Percentiles rank a stretch among this genome's conserved stretches.
phyloP scores from a whole-genome alignment of 2,888 invertebrate genomes.

The Meta bourneti region DNA sequence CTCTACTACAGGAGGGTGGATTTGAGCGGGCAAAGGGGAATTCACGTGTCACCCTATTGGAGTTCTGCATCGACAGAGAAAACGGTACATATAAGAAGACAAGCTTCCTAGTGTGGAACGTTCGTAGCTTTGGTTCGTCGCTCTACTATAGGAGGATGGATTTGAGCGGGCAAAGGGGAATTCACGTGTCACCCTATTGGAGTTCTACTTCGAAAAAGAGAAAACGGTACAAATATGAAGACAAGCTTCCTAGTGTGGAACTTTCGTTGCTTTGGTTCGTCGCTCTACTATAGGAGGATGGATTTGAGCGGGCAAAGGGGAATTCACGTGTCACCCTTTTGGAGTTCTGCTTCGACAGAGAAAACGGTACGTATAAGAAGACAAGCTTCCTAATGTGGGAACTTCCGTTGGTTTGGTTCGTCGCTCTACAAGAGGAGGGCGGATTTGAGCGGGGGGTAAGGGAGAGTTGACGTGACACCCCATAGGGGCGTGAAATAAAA shows the following conservation, averaged over 20 bases:
- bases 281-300: neutral
- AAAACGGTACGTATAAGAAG: no score
- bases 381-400: neutral
- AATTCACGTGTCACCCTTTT: no score
- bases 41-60: no score
- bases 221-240: no score
- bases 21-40: no score
- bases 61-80: neutral
- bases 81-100: neutral
- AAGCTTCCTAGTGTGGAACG: neutral
- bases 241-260: no score
- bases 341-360: neutral
- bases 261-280: neutral
- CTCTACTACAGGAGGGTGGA: no score
- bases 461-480: neutral
- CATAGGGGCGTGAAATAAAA: conserved; percentile 1
- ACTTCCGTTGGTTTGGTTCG: neutral
- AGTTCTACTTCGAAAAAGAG: no score
- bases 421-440: neutral
- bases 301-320: no score
- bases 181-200: neutral
- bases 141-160: neutral
- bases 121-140: neutral
- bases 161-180: neutral
- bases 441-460: neutral